Evolutionary conservation across 2,113 vertebrate genomes (phyloP).

Genomic region (Misgurnus anguillicaudatus): DNA sequence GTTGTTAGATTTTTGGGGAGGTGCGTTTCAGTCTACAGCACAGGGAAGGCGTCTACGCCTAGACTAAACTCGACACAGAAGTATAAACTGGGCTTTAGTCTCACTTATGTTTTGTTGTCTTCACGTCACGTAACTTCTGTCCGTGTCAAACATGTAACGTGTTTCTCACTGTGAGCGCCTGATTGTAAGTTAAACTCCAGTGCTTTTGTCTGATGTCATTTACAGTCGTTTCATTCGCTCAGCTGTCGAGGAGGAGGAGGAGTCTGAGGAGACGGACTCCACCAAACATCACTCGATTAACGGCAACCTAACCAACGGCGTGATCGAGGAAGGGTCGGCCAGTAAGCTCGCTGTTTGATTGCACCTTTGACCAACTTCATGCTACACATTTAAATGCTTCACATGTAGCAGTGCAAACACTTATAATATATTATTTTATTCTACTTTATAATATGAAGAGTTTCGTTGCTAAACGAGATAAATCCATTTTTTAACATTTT

Average conservation of each 20-base stretch:
- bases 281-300: conserved; percentile 89
- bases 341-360: conserved; percentile 77
- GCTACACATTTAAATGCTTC: background rate
- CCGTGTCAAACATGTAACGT: background rate
- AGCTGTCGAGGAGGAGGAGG: conserved; percentile 78
- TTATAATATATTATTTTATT: too few species aligned
- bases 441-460: too few species aligned
- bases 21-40: too few species aligned
- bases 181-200: background rate
- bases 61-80: too few species aligned
- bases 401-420: too few species aligned
- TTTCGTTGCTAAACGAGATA: too few species aligned
- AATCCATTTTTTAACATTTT: too few species aligned
- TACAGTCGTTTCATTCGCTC: conserved; percentile 73
- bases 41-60: too few species aligned
- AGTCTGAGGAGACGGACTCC: conserved; percentile 82
- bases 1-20: too few species aligned
- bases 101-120: background rate
- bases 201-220: conserved; percentile 24
- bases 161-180: background rate
- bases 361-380: conserved; percentile 8
- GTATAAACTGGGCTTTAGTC: too few species aligned
- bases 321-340: conserved; percentile 93
- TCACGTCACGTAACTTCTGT: background rate
- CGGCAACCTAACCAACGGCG: conserved; percentile 90